Conservation (phyloP, 2,113 vertebrate species). For the Myrmecophaga tridactyla region DNA sequence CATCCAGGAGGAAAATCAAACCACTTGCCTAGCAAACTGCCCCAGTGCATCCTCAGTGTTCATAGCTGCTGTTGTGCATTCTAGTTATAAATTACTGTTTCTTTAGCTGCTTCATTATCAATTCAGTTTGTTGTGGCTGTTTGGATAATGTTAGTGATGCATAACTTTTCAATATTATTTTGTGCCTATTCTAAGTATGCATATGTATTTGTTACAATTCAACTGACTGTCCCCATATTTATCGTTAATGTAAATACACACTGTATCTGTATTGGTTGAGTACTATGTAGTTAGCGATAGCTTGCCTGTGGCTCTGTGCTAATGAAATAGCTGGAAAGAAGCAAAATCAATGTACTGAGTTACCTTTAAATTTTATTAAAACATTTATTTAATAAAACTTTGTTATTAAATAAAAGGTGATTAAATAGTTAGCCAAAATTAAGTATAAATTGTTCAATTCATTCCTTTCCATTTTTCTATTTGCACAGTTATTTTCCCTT, state of each 20-base stretch:
- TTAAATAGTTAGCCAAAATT: not conserved
- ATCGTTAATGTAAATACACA: not conserved
- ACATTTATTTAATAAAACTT: not conserved
- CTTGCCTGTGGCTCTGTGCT: not conserved
- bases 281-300: not conserved
- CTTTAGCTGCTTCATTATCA: not conserved
- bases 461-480: not conserved
- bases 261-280: too few species aligned
- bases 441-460: not conserved
- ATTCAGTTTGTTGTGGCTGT: not conserved
- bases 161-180: not conserved
- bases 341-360: not conserved
- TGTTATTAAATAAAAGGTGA: not conserved
- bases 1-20: not conserved
- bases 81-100: not conserved
- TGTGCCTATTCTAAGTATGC: not conserved
- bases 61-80: not conserved
- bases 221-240: not conserved
- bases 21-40: not conserved
- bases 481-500: not conserved
- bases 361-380: conserved; percentile 23
- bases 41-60: not conserved
- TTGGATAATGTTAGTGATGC: not conserved
- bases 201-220: not conserved
- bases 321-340: not conserved